These are phyloP conservation scores for Sweltsa coloradensis DNA, from an alignment of 1,140 invertebrate genomes.

Conservation along the genomic window DNA sequence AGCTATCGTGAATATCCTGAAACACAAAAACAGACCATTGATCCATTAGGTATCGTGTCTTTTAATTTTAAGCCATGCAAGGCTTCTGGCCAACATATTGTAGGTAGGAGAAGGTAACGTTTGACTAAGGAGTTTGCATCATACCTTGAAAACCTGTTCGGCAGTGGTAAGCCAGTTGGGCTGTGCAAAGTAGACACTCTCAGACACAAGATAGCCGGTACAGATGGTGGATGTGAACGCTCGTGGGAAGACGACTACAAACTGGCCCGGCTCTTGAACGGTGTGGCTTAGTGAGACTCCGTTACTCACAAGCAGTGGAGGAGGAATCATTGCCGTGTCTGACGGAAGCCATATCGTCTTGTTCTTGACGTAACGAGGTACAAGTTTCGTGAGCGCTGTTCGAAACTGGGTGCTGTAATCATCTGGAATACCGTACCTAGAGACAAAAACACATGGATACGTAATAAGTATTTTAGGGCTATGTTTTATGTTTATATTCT, in stretches of 20 bases:
- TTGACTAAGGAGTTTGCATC: slow-evolving; percentile 6
- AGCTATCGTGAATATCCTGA: slow-evolving; percentile 68
- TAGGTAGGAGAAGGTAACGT: slow-evolving; percentile 1
- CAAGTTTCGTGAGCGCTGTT: slow-evolving; percentile 55
- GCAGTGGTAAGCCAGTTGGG: slow-evolving; percentile 65
- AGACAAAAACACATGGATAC: too few species aligned
- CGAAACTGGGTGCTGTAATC: slow-evolving; percentile 61
- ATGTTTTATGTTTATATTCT: too few species aligned
- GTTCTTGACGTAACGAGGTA: slow-evolving; percentile 66
- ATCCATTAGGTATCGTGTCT: too few species aligned
- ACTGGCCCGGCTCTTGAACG: slow-evolving; percentile 80
- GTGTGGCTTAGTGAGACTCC: slow-evolving; percentile 66
- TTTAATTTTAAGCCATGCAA: too few species aligned
- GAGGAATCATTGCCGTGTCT: slow-evolving; percentile 92
- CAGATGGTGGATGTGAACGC: slow-evolving; percentile 82
- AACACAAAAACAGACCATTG: too few species aligned
- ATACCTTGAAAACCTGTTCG: slow-evolving; percentile 58
- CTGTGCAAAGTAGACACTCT: slow-evolving; percentile 89
- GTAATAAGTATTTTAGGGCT: too few species aligned
- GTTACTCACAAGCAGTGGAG: slow-evolving; percentile 57
- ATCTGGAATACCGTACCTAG: slow-evolving; percentile 72
- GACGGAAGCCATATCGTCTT: slow-evolving; percentile 81
- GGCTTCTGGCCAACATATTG: too few species aligned
- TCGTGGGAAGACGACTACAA: slow-evolving; percentile 81
- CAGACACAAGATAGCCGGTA: slow-evolving; percentile 81